Evolutionary conservation across 2,888 invertebrate species (phyloP), one percentile per base, ranked within the genome.

Genomic region (Ashinkailepas kermadecensis): DNA sequence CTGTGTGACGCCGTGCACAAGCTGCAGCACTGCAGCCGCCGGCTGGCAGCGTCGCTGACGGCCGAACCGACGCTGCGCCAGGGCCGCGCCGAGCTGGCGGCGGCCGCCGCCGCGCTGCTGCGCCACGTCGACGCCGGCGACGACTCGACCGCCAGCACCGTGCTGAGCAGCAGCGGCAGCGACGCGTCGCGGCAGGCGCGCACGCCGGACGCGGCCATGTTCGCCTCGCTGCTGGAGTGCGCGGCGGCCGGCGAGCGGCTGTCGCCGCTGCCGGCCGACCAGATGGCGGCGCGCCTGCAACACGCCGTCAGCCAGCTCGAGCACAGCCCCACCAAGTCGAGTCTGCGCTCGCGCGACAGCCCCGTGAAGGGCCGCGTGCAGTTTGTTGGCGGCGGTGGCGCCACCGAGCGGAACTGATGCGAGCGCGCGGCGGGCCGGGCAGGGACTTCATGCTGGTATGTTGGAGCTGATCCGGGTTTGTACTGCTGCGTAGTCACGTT

Each of bases 331-430:
- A 21, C 54, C 74, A 74, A 74, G 74, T 74, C 74, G 12, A 54
- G 74, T 54, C 74, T 74, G 74, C 74, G 74, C 74, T 13, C 74
- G 21, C 54, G 13, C 39, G 18, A 74, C 54, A 74, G 74, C 18
- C 74, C 74, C 18, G 74, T 74, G 18, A 74, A 74, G 74, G 54
- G 74, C 18, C 74, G 74, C 54, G 74, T 74, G 8, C 74, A 67
- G 67, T 67, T 67, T 12, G 67, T 2, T 25, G 67, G n/a, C 67
- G 25, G 25, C 25, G n/a, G 25, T 6, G 12, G 67, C 39, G 39
- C 39, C 39, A 4, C 39, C 39, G 39, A 39, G 39, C 39, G 39
- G 39, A 39, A 39, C 39, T 39, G 39, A 39, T 3, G 39, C 4
- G 39, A 39, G 39, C 39, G 39, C 39, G 39, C 39, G 39, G 39